Percentiles rank a stretch among this genome's conserved stretches.
These are phyloP conservation scores for Andrena cerasifolii DNA, from an alignment of 1,140 invertebrate species.

Conservation along the genomic window DNA sequence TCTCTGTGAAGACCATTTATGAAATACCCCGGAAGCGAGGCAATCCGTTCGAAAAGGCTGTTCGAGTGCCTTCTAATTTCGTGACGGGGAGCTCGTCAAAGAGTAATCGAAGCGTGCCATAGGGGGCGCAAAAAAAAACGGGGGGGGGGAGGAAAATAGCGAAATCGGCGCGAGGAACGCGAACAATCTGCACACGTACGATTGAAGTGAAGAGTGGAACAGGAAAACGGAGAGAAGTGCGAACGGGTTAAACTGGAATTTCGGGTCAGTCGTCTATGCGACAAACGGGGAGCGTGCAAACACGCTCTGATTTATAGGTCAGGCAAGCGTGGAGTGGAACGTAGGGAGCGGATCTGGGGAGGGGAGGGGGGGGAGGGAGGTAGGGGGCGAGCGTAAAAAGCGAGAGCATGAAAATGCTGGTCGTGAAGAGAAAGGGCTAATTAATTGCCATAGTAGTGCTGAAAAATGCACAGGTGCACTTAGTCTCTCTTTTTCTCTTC, in stretches of 20 bases:
- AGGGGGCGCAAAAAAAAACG: neutral
- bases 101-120: neutral
- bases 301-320: conserved; percentile 62
- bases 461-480: conserved; percentile 55
- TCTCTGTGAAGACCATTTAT: neutral
- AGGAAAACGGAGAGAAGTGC: conserved; percentile 25
- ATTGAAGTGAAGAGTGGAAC: conserved; percentile 9
- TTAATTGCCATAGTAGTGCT: conserved; percentile 51
- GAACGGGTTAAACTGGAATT: conserved; percentile 62
- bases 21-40: neutral
- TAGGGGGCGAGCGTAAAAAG: conserved; percentile 7
- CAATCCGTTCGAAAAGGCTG: neutral
- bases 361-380: conserved; percentile 18
- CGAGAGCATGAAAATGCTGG: conserved; percentile 11
- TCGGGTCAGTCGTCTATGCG: conserved; percentile 55
- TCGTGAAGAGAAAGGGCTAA: conserved; percentile 44
- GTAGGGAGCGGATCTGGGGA: neutral
- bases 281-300: conserved; percentile 52
- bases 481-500: conserved; percentile 1
- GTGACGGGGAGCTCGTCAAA: neutral
- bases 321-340: conserved; percentile 47
- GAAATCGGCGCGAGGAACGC: neutral
- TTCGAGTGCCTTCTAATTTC: neutral
- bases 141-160: neutral
- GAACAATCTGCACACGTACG: neutral